Base-by-base conservation (phyloP, 2,113 vertebrate species). In the Rhizomys pruinosus region DNA sequence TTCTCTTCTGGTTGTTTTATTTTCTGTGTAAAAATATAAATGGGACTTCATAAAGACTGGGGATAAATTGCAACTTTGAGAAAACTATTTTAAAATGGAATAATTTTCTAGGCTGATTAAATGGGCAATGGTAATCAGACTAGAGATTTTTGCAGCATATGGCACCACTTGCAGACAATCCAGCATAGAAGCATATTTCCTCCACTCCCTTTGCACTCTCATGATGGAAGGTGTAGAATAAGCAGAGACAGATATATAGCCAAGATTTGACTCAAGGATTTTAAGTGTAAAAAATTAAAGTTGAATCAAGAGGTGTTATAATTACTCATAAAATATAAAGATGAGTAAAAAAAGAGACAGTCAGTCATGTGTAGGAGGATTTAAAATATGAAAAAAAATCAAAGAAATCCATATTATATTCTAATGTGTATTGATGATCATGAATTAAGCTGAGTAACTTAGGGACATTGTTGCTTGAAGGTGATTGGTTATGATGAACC, bases 221-320 rank as follows among this genome's bases (percentile, higher is more conserved):
- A 19, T 32, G 1, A 34, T 2, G 0, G 5, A 1, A 55, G 47
- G 3, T 29, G 37, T 13, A 7, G 13, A 32, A 1, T 16, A 61
- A 42, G 8, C 7, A 20, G 0, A 52, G 12, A 79, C 4, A 7
- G 20, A 3, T 12, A 27, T 11, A 52, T 52, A 52, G 47, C 47
- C 47, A 52, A 52, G 47, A 52, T 52, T 52, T 11, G 11, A 11
- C 11, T 52, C 6, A 6, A 52, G 47, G 47, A 52, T 52, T 52
- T 52, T 7, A 52, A 52, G 47, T 52, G 47, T 59, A 59, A 59
- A 59, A 29, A 66, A 32, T 27, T 74, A 44, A 44, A 71, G n/a
- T 4, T 17, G 37, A 44, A 44, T 13, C 44, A 23, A 44, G 13
- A 74, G 6, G 27, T 44, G 57, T 39, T 11, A 29, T 44, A 2